Conservation (phyloP, 2,888 invertebrate genomes). For the Lasiommata megera region DNA sequence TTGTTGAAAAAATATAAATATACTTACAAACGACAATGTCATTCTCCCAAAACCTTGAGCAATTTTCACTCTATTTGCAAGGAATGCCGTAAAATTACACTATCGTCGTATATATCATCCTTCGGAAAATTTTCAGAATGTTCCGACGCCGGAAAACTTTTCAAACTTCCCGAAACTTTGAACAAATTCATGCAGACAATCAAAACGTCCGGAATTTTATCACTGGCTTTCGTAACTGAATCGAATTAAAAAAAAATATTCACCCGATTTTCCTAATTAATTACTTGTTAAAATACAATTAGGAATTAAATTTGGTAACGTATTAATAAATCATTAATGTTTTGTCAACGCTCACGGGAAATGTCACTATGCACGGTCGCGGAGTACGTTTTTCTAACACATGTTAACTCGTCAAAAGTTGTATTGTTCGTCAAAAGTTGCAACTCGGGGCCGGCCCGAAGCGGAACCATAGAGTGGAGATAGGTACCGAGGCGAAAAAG, state of each 20-base stretch:
- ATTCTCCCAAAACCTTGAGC: conserved; percentile 64
- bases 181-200: conserved; percentile 24
- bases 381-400: conserved; percentile 23
- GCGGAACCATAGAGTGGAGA: conserved; percentile 58
- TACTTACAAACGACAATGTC: conserved; percentile 80
- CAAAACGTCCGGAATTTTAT: conserved; percentile 27
- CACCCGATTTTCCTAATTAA: conserved; percentile 24
- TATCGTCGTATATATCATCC: conserved; percentile 41
- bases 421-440: conserved; percentile 49
- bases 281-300: conserved; percentile 20
- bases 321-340: conserved; percentile 25
- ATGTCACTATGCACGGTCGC: conserved; percentile 18
- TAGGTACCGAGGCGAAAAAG: conserved; percentile 60
- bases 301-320: conserved; percentile 24
- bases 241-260: conserved; percentile 7
- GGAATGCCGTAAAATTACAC: conserved; percentile 40
- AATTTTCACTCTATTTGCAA: conserved; percentile 51
- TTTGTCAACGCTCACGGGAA: conserved; percentile 7
- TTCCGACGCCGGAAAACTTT: conserved; percentile 33
- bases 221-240: conserved; percentile 13
- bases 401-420: conserved; percentile 38
- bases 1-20: not conserved
- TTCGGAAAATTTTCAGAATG: conserved; percentile 38
- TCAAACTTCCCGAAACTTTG: conserved; percentile 39
- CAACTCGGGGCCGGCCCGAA: conserved; percentile 45